A percentile compares a stretch with the other conserved stretches of the same genome.
These are phyloP conservation scores for Clarias batrachus DNA, from an alignment of 2,113 vertebrate genomes.

Conservation along the genomic window DNA sequence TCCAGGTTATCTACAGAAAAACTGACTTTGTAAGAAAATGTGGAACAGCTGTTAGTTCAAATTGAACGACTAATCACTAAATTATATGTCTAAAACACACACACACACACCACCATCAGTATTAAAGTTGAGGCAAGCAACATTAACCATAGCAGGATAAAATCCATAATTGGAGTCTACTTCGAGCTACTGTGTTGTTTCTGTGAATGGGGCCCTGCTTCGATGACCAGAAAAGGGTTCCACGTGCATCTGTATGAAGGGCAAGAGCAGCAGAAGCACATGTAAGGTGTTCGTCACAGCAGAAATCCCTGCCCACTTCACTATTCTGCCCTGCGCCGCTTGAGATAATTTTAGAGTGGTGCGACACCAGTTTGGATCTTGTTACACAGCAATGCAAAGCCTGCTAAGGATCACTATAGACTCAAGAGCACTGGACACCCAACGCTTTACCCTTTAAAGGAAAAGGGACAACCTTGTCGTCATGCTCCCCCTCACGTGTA, in stretches of 20 bases:
- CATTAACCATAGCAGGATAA: conserved; percentile 43
- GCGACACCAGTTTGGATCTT: conserved; percentile 55
- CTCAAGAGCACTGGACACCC: conserved; percentile 47
- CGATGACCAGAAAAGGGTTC: conserved; percentile 68
- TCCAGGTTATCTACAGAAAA: conserved; percentile 43
- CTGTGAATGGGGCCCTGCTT: conserved; percentile 40
- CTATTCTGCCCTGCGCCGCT: conserved; percentile 35
- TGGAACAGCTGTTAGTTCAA: conserved; percentile 22
- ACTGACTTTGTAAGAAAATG: conserved; percentile 3
- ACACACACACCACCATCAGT: neutral
- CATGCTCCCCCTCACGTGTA: conserved; percentile 28
- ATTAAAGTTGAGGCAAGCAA: conserved; percentile 10
- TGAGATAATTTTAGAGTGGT: conserved; percentile 68
- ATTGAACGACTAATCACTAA: neutral
- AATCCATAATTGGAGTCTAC: conserved; percentile 31
- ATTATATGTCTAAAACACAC: neutral
- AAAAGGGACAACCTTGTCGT: conserved; percentile 48
- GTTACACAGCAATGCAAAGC: conserved; percentile 61
- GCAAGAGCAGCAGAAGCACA: conserved; percentile 50
- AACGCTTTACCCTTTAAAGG: conserved; percentile 70
- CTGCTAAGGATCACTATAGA: conserved; percentile 53
- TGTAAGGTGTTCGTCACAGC: conserved; percentile 53
- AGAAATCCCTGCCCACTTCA: conserved; percentile 32
- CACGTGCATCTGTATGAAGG: conserved; percentile 17
- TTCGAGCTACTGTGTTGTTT: conserved; percentile 2